Base-by-base conservation (phyloP, 2,797 vertebrate genomes). In the Chrysocyon brachyurus region DNA sequence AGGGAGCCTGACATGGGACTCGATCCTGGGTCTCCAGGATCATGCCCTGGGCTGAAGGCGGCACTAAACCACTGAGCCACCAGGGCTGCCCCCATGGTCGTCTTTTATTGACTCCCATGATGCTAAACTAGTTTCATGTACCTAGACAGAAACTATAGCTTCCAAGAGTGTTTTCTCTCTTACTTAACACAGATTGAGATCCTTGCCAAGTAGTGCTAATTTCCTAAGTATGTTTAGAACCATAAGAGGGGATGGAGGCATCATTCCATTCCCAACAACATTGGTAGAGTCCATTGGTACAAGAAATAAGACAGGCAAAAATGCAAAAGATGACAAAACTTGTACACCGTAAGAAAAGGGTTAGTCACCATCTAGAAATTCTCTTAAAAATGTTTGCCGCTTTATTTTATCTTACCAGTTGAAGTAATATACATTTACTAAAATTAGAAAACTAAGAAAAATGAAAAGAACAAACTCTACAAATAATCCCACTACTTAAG, bases 371-470 rank as follows among this genome's bases (percentile, higher is more conserved):
- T 94, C 33, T 33, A 59, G 26, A 56, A 46, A 49, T 21, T 19
- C 40, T 40, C 16, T 92, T 95, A 52, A 82, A 61, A 70, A 61
- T 15, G 1, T 59, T 77, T 49, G 1, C 24, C 40, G 52, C 56
- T 19, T 94, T 70, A 85, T 73, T 40, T 49, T 28, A 72, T 64
- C 56, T 92, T 86, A 31, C 46, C 28, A 14, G 19, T 21, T 56
- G 12, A 93, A 59, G 11, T 63, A 64, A 59, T 72, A 64, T 57
- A 28, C 6, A 63, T 33, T 75, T 75, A 81, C 24, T 56, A 92
- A 78, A 95, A 77, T 86, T 79, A 19, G 31, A 91, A 90, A 59
- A 72, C 6, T 72, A 77, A 86, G 22, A 86, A 61, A 96, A 94
- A 46, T 52, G 77, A 26, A 52, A 33, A 79, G 52, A 72, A 61